Percentiles rank a stretch among this genome's conserved stretches.
Conservation (phyloP, 2,113 vertebrate species). For the Monopterus albus region DNA sequence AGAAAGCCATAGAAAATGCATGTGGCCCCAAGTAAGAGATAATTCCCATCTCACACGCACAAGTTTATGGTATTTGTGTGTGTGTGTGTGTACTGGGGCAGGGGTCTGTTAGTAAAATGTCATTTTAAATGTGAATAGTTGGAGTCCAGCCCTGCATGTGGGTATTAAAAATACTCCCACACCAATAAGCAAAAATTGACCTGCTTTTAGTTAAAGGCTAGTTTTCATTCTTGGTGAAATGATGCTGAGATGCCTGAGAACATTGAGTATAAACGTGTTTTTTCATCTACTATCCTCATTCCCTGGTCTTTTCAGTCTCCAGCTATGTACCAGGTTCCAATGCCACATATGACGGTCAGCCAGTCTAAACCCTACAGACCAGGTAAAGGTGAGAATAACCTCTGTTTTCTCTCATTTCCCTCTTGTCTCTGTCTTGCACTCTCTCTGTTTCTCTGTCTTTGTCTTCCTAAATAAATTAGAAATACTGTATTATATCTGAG, state of each 20-base stretch:
- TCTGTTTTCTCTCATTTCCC: constrained; percentile 22
- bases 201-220: background rate
- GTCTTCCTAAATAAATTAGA: too few relatives aligned
- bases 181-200: background rate
- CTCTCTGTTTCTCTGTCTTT: background rate
- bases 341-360: constrained; percentile 97
- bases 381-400: constrained; percentile 98
- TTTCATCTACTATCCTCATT: constrained; percentile 19
- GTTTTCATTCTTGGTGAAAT: constrained; percentile 19
- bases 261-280: constrained; percentile 33
- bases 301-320: constrained; percentile 83
- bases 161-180: background rate
- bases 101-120: background rate
- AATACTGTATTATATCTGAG: background rate
- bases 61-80: background rate
- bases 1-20: constrained; percentile 63
- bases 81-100: background rate
- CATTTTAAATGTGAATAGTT: background rate
- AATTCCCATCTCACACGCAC: constrained; percentile 15
- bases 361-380: constrained; percentile 99
- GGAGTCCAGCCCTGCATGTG: background rate
- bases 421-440: background rate
- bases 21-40: constrained; percentile 67
- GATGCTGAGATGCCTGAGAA: background rate
- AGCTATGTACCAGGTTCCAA: constrained; percentile 93